These are phyloP conservation scores for Menidia menidia DNA, from an alignment of 2,797 vertebrate genomes.

Conservation along the genomic window DNA sequence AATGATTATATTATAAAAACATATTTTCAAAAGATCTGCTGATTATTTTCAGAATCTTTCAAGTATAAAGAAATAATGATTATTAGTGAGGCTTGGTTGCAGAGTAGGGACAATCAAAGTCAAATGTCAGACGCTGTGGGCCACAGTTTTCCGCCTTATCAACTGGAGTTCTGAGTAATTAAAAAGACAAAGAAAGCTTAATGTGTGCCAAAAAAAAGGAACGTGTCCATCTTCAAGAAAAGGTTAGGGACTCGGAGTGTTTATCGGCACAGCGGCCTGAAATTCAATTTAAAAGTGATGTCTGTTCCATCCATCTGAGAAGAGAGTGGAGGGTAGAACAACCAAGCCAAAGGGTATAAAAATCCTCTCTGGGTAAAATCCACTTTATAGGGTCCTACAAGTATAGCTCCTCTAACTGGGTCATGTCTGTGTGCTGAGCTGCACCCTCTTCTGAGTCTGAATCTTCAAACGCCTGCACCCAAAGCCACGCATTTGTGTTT, in stretches of 20 bases:
- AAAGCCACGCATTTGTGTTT: constrained; percentile 18
- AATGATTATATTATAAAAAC: too few species aligned
- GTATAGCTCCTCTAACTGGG: constrained; percentile 72
- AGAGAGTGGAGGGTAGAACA: constrained; percentile 37
- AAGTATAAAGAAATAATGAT: too few species aligned
- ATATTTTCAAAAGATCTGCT: too few species aligned
- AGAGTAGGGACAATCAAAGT: not conserved
- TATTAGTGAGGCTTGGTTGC: too few species aligned
- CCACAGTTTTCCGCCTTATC: constrained; percentile 1
- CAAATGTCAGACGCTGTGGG: too few species aligned
- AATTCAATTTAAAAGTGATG: constrained; percentile 37
- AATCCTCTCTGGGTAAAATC: constrained; percentile 64
- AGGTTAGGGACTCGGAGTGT: not conserved
- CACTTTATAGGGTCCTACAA: constrained; percentile 59
- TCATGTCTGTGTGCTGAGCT: constrained; percentile 70
- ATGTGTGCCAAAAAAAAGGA: not conserved
- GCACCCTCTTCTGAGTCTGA: constrained; percentile 45
- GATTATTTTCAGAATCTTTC: not conserved
- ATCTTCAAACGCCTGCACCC: constrained; percentile 44
- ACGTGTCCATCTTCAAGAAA: not conserved
- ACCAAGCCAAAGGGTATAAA: constrained; percentile 59
- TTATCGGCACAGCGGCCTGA: constrained; percentile 16
- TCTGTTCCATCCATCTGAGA: constrained; percentile 29
- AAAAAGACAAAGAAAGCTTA: not conserved
- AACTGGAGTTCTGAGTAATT: constrained; percentile 4